Evolutionary conservation across 2,888 invertebrate species (phyloP).

Genomic region (Augochlorella aurata): DNA sequence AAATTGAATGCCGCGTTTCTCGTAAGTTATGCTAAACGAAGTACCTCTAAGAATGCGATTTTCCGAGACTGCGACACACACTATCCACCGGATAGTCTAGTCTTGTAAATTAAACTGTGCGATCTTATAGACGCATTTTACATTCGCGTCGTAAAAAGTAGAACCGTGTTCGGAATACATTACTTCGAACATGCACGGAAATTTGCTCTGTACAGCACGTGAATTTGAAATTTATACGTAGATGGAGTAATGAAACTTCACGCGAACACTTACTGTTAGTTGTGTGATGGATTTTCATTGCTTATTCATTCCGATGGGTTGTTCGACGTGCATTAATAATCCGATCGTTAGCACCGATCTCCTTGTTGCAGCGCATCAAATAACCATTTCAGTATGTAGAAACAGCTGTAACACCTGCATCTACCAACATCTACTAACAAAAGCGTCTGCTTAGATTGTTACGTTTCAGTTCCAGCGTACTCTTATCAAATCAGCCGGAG

Average conservation of each 20-base stretch:
- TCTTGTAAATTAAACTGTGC: slow-evolving; percentile 2
- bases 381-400: too few relatives aligned
- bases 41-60: background rate
- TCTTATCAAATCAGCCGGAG: too few relatives aligned
- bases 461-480: too few relatives aligned
- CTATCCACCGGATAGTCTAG: background rate
- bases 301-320: background rate
- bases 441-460: too few relatives aligned
- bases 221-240: background rate
- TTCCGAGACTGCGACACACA: background rate
- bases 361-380: too few relatives aligned
- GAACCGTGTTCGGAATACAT: slow-evolving; percentile 3
- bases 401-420: too few relatives aligned
- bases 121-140: slow-evolving; percentile 2
- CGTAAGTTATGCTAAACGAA: background rate
- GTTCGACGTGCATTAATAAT: too few relatives aligned
- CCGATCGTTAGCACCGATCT: too few relatives aligned
- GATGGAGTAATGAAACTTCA: background rate
- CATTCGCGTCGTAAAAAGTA: background rate
- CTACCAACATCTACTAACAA: too few relatives aligned
- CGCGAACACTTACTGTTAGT: background rate
- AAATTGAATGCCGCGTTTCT: background rate
- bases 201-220: background rate
- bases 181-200: slow-evolving; percentile 3
- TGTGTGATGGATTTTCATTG: background rate